phyloP scores from a whole-genome alignment of 2,888 invertebrate species.

The Cheilosia variabilis region DNA sequence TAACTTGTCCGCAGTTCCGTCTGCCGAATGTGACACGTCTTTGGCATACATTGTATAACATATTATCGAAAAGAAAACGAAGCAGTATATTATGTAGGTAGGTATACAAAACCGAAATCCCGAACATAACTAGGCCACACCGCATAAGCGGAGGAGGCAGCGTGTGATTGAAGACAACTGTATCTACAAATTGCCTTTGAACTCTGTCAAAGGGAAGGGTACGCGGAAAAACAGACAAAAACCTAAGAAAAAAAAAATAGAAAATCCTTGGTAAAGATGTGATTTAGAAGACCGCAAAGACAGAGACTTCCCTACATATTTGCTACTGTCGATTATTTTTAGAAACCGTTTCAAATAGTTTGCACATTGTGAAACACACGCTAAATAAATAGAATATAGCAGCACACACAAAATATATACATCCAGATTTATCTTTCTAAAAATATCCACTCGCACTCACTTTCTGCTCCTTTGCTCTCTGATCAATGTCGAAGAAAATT shows the following conservation, averaged over 20 bases:
- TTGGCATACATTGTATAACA: slow-evolving; percentile 50
- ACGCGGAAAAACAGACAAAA: slow-evolving; percentile 1
- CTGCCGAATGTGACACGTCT: slow-evolving; percentile 16
- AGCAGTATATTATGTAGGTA: neutral
- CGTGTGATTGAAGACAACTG: slow-evolving; percentile 36
- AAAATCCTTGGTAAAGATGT: slow-evolving; percentile 61
- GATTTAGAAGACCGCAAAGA: slow-evolving; percentile 45
- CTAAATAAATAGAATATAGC: slow-evolving; percentile 62
- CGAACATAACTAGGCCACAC: slow-evolving; percentile 51
- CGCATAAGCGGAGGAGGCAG: slow-evolving; percentile 33
- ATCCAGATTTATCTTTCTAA: slow-evolving; percentile 59
- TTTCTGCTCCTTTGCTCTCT: slow-evolving; percentile 65
- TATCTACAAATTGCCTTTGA: slow-evolving; percentile 45
- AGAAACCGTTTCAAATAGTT: slow-evolving; percentile 67
- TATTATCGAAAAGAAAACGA: slow-evolving; percentile 23
- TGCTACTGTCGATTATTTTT: slow-evolving; percentile 64
- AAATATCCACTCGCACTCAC: slow-evolving; percentile 74
- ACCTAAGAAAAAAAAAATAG: neutral
- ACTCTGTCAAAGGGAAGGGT: slow-evolving; percentile 41
- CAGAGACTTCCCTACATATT: slow-evolving; percentile 61
- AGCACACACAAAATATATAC: slow-evolving; percentile 35
- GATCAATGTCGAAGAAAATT: slow-evolving; percentile 71
- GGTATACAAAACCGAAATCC: slow-evolving; percentile 26
- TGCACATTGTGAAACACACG: slow-evolving; percentile 73
- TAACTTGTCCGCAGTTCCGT: too few species aligned